Base-by-base conservation (phyloP, 2,113 vertebrate species). In the Dromas ardeola region DNA sequence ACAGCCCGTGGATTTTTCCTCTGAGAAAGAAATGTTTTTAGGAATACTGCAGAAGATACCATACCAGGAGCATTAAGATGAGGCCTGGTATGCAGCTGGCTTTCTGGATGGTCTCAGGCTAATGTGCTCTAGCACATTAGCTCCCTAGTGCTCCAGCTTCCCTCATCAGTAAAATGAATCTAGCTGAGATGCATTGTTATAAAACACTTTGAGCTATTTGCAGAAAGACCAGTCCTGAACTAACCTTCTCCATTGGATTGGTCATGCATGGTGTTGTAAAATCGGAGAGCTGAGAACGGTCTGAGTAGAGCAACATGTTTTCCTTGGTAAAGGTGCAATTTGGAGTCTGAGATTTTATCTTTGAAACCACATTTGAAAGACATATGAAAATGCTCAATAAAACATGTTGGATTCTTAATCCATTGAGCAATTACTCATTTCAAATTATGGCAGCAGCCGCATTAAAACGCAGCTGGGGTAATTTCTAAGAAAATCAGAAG, bases 401-500 rank as follows among this genome's bases (percentile, higher is more conserved):
- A 94, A 83, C 55, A n/a, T 13, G 27, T 27, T 55, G 74, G 56
- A 67, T n/a, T 93, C 86, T 79, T 56, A 77, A 95, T 81, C 78
- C 83, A 34, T 45, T 42, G 73, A 85, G 93, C 90, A 93, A 93
- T 86, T 86, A 69, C 73, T 96, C 81, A 29, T 82, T 81, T 87
- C 72, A 80, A 56, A 88, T 50, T 36, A 86, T 8, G 66, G 92
- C 91, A 81, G 89, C 16, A 13, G 77, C 19, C 11, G 81, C 84
- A 77, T 50, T 85, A 85, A 95, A 93, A 95, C 23, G 1, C 94
- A 95, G 93, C 79, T 96, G 94, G 95, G 96, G 95, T 38, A 89
- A 43, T 63, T 87, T 82, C 97, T 83, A 63, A 93, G 95, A 49
- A 73, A 93, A 87, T 22, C 76, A 82, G 85, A 47, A 96, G 91